A percentile compares a stretch with the other conserved stretches of the same genome.
phyloP scores from a whole-genome alignment of 2,888 invertebrate species.

The Tanytarsus gracilentus region DNA sequence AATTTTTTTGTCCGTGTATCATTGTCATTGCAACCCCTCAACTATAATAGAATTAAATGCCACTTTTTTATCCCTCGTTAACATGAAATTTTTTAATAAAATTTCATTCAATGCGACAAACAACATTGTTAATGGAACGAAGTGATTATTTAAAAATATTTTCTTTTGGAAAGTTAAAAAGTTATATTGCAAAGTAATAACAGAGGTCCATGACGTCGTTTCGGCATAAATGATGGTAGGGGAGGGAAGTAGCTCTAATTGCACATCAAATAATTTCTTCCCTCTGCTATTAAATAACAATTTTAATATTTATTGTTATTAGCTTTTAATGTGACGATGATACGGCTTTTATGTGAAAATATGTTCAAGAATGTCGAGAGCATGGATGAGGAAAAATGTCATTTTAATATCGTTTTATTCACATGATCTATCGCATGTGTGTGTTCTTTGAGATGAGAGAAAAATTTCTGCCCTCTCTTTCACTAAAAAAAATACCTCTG shows the following conservation, averaged over 20 bases:
- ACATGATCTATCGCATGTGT: conserved; percentile 21
- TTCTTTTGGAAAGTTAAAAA: conserved; percentile 19
- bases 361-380: conserved; percentile 4
- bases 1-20: too few relatives aligned
- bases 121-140: background rate
- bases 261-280: conserved; percentile 18
- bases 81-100: conserved; percentile 11
- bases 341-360: conserved; percentile 4
- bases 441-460: too few relatives aligned
- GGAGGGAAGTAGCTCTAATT: too few relatives aligned
- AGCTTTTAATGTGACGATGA: conserved; percentile 24
- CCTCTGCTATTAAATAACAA: conserved; percentile 18
- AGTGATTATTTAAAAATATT: conserved; percentile 15
- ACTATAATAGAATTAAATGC: conserved; percentile 21
- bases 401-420: conserved; percentile 18
- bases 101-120: background rate
- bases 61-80: conserved; percentile 25
- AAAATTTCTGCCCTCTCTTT: background rate
- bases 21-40: background rate
- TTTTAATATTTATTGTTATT: conserved; percentile 28
- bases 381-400: conserved; percentile 1
- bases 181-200: too few relatives aligned
- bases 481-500: conserved; percentile 10
- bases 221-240: too few relatives aligned
- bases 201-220: too few relatives aligned